phyloP scores from a whole-genome alignment of 2,113 vertebrate species.

The Procavia capensis region DNA sequence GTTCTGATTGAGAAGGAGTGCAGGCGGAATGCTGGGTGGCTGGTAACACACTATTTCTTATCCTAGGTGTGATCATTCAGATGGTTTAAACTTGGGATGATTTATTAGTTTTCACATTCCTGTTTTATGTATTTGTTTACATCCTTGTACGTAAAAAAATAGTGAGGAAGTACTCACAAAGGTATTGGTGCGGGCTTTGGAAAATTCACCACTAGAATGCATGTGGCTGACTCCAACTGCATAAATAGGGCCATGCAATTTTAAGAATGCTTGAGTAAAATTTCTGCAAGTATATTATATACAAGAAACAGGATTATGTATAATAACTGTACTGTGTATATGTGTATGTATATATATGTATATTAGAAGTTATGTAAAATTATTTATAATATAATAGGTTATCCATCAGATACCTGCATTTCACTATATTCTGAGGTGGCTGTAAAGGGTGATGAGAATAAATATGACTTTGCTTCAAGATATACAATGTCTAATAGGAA shows the following conservation, averaged over 20 bases:
- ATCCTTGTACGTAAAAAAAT: background rate
- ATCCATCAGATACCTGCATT: background rate
- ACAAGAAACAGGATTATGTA: background rate
- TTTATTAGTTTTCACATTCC: background rate
- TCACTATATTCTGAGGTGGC: background rate
- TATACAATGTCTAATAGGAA: background rate
- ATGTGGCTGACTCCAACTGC: background rate
- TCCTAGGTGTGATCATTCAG: background rate
- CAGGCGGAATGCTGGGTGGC: background rate
- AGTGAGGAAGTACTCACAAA: background rate
- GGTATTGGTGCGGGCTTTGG: background rate
- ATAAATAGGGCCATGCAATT: background rate
- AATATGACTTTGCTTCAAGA: background rate
- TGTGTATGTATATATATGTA: too few species aligned
- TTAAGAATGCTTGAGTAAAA: slow-evolving; percentile 10
- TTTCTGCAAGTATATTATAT: background rate
- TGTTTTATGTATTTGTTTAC: background rate
- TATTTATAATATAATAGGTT: slow-evolving; percentile 9
- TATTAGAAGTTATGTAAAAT: background rate
- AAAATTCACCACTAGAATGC: background rate
- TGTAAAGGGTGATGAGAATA: background rate
- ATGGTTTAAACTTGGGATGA: background rate
- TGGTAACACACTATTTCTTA: background rate
- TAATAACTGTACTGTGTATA: too few species aligned
- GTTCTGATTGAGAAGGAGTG: background rate